Percentiles rank a stretch among this genome's conserved stretches.
These are phyloP conservation scores for Platygyra sinensis DNA, from an alignment of 64 coral and sea anemone genomes.

Conservation along the genomic window DNA sequence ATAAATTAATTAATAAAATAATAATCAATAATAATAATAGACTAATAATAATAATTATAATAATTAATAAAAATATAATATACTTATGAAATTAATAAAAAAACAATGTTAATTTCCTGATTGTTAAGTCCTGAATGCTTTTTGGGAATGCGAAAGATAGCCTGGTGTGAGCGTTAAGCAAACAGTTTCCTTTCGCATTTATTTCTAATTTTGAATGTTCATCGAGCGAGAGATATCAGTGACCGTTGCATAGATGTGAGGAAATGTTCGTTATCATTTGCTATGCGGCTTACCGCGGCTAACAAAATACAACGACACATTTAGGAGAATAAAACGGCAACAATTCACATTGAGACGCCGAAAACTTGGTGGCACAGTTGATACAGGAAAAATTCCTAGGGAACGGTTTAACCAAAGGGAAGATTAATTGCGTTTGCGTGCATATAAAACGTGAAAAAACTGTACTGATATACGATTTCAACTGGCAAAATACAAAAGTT, in stretches of 20 bases:
- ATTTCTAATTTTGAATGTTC: conserved; percentile 18
- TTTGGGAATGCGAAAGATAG: background rate
- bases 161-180: conserved; percentile 12
- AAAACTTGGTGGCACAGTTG: background rate
- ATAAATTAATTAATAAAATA: too few species aligned
- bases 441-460: background rate
- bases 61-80: too few species aligned
- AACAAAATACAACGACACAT: conserved; percentile 1
- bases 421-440: background rate
- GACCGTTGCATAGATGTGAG: background rate
- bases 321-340: background rate
- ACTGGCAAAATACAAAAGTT: too few species aligned
- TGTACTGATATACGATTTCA: too few species aligned
- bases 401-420: background rate
- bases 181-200: background rate
- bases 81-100: too few species aligned
- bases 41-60: too few species aligned
- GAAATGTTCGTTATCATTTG: background rate
- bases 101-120: conserved; percentile 14
- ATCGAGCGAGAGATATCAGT: background rate
- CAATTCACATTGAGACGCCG: background rate
- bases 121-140: conserved; percentile 11
- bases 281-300: background rate
- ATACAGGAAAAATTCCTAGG: too few species aligned
- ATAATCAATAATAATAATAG: too few species aligned